Conservation (phyloP, 1,140 invertebrate species). For the Choristoneura fumiferana region DNA sequence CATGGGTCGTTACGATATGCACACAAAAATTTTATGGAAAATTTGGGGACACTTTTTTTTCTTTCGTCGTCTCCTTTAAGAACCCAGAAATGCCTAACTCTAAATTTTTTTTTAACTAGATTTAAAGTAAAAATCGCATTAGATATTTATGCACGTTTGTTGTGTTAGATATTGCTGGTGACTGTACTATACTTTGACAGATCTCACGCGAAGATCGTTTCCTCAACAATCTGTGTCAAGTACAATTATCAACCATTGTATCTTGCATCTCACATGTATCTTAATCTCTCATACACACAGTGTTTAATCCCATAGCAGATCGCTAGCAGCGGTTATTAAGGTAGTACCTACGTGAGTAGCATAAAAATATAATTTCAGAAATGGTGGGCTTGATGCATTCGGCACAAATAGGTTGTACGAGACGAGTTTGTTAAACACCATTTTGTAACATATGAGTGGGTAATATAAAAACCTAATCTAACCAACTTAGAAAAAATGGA, state of each 20-base stretch:
- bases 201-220: conserved; percentile 37
- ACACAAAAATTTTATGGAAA: too few relatives aligned
- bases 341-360: conserved; percentile 18
- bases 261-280: background rate
- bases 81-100: too few relatives aligned
- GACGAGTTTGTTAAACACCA: conserved; percentile 29
- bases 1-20: too few relatives aligned
- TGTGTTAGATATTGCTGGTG: too few relatives aligned
- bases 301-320: background rate
- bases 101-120: too few relatives aligned
- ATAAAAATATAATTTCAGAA: conserved; percentile 23
- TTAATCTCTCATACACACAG: background rate
- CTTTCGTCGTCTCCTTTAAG: too few relatives aligned
- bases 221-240: conserved; percentile 57
- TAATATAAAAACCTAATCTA: too few relatives aligned
- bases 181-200: too few relatives aligned
- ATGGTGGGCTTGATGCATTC: conserved; percentile 30
- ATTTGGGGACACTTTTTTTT: too few relatives aligned
- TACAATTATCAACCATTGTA: conserved; percentile 25
- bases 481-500: too few relatives aligned
- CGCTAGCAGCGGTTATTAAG: background rate
- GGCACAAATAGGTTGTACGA: conserved; percentile 56
- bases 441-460: background rate
- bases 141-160: too few relatives aligned
- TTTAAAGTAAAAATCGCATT: too few relatives aligned